Base-by-base conservation (phyloP, 2,888 invertebrate genomes). In the Chrysolina oricalcia region DNA sequence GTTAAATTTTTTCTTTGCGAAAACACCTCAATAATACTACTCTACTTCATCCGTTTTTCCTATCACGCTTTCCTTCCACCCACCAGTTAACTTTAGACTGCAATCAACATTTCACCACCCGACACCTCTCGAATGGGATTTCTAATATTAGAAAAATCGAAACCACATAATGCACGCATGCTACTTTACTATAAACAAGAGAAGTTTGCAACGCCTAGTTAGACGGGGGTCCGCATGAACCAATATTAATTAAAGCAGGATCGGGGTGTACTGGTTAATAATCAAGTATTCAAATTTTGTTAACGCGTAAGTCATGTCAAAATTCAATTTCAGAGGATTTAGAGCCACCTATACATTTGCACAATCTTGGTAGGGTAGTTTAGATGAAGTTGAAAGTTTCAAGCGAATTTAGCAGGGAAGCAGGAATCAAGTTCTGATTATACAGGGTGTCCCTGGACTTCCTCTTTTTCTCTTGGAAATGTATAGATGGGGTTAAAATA, bases 101-200 rank as follows among this genome's bases (percentile, higher is more conserved):
- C 21, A 23, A 53, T 53, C 21, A 53, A 53, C 53, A 21, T 21
- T 15, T 35, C 35, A 35, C 23, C 59, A n/a, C 10, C 23, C 27
- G 23, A n/a, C n/a, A 17, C 35, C 27, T 21, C 13, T 21, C 53
- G 21, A 59, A 35, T 27, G 27, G 59, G 23, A 4, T 27, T 59
- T 59, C 35, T 59, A 59, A 35, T 59, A 59, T 27, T 59, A 35
- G 59, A 59, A 53, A 59, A 27, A 59, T 59, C 59, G 59, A 59
- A 59, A 35, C 19, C n/a, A 50, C 27, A 27, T 35, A 59, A 10
- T 27, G 21, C 53, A 53, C 11, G 53, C 27, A 59, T 59, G n/a
- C n/a, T 59, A 59, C 19, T 59, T 59, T 6, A 0, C 59, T 59
- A 59, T 59, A 59, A 59, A 59, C 35, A 59, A 35, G 5, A 27